Evolutionary conservation across 2,888 invertebrate genomes (phyloP).

Genomic region (Axea sp.): DNA sequence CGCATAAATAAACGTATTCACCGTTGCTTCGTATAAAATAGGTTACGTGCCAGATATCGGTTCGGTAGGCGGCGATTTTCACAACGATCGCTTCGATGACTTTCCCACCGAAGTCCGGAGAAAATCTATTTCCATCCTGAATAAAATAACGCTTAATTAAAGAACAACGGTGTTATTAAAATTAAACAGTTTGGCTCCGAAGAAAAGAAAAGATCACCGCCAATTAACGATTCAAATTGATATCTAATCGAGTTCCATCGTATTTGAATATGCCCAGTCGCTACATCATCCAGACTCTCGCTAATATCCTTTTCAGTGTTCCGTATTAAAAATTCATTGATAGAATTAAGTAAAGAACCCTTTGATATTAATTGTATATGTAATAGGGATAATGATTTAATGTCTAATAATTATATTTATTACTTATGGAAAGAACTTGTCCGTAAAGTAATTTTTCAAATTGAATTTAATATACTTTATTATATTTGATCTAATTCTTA

Average conservation of each 20-base stretch:
- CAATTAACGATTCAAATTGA: constrained; percentile 43
- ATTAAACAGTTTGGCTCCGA: constrained; percentile 4
- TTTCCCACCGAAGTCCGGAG: constrained; percentile 24
- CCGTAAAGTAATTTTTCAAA: too few species aligned
- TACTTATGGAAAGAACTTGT: too few species aligned
- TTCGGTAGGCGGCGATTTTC: constrained; percentile 42
- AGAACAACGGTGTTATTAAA: constrained; percentile 28
- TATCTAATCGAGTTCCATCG: constrained; percentile 37
- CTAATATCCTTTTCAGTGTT: constrained; percentile 24
- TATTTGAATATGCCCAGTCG: constrained; percentile 27
- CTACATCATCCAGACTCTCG: constrained; percentile 6
- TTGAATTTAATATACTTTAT: too few species aligned
- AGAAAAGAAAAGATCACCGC: constrained; percentile 6
- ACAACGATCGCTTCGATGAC: constrained; percentile 11
- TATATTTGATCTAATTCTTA: too few species aligned
- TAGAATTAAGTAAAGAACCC: background rate
- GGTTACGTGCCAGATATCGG: constrained; percentile 38
- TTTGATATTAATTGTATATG: background rate
- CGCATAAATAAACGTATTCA: constrained; percentile 41
- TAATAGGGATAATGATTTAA: too few species aligned
- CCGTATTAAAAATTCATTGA: constrained; percentile 39
- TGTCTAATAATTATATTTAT: too few species aligned
- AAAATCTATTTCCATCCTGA: constrained; percentile 31
- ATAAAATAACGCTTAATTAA: constrained; percentile 41
- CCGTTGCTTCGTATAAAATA: constrained; percentile 17